phyloP scores from a whole-genome alignment of 2,113 vertebrate genomes.

The Chinchilla lanigera region DNA sequence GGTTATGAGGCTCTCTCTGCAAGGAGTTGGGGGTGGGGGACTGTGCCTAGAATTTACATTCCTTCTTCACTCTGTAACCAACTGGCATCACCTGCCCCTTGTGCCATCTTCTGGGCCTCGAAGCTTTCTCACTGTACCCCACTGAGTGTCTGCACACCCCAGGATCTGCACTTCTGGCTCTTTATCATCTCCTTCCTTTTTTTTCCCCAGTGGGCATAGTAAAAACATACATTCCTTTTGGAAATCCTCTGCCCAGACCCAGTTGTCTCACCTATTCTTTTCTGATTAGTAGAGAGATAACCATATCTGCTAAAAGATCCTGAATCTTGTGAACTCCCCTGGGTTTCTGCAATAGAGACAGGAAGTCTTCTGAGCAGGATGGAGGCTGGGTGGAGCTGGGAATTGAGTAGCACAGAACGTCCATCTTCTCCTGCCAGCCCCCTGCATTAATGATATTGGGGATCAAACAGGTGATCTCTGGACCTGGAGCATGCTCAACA shows the following conservation, averaged over 20 bases:
- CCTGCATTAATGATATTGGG: too few species aligned
- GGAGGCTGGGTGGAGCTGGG: background rate
- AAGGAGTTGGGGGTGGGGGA: background rate
- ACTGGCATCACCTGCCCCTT: background rate
- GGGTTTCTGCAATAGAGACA: accelerated
- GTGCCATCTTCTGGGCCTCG: accelerated
- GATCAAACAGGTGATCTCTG: background rate
- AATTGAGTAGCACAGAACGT: accelerated
- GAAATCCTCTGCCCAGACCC: too few species aligned
- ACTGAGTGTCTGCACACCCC: background rate
- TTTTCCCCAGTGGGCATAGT: too few species aligned
- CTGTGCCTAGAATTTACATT: background rate
- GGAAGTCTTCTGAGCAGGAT: background rate
- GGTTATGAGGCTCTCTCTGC: background rate
- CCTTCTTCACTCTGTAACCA: background rate
- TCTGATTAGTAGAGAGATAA: background rate
- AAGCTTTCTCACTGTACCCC: background rate
- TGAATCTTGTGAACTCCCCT: background rate
- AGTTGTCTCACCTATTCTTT: background rate
- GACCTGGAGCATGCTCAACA: background rate
- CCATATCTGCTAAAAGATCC: background rate
- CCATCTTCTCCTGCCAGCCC: too few species aligned
- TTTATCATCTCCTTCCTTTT: background rate
- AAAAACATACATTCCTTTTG: background rate
- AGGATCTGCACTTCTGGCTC: background rate